Percentiles rank a stretch among this genome's conserved stretches.
phyloP scores from a whole-genome alignment of 2,888 invertebrate genomes.

The Altica lythri region DNA sequence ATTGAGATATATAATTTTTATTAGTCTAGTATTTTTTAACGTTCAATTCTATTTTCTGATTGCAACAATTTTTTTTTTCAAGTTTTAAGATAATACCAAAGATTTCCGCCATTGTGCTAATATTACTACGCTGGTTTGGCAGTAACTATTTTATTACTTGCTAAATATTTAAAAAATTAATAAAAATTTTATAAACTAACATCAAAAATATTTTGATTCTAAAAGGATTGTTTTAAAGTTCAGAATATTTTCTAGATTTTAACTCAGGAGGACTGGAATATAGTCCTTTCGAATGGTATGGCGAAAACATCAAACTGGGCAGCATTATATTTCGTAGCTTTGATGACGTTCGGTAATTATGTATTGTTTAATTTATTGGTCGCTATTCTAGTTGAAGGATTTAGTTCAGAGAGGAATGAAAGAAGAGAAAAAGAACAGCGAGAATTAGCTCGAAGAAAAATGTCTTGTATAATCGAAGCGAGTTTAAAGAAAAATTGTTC shows the following conservation, averaged over 20 bases:
- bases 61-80: too few species aligned
- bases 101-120: too few species aligned
- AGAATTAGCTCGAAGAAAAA: slow-evolving; percentile 76
- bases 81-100: too few species aligned
- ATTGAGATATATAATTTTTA: too few species aligned
- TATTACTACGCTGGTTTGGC: too few species aligned
- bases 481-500: slow-evolving; percentile 49
- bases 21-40: too few species aligned
- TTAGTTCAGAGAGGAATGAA: slow-evolving; percentile 94
- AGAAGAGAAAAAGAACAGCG: slow-evolving; percentile 86
- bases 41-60: too few species aligned
- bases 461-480: slow-evolving; percentile 61
- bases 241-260: slow-evolving; percentile 91
- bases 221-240: too few species aligned
- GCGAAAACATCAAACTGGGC: slow-evolving; percentile 99
- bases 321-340: slow-evolving; percentile 97
- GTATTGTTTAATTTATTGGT: slow-evolving; percentile 99
- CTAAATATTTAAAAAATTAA: too few species aligned
- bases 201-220: too few species aligned
- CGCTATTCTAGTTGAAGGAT: slow-evolving; percentile 99
- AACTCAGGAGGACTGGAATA: slow-evolving; percentile 99
- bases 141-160: too few species aligned
- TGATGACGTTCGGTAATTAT: slow-evolving; percentile 99
- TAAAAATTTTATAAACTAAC: too few species aligned
- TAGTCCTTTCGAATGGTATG: slow-evolving; percentile 99